Evolutionary conservation across 2,888 invertebrate species (phyloP).

Genomic region (Oligia fasciuncula): DNA sequence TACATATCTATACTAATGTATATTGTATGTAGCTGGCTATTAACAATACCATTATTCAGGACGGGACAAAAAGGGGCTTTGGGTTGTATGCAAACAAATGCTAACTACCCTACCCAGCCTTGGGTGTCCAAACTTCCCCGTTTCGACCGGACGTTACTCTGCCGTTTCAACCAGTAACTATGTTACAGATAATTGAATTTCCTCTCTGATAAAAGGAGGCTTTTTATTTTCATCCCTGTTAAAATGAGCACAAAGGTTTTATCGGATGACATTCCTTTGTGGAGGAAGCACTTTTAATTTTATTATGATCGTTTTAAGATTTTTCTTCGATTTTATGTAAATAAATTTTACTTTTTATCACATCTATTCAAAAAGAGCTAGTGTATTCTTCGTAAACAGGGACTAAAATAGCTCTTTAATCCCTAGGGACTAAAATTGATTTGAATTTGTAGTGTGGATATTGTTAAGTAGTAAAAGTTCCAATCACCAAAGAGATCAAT

Average conservation of each 20-base stretch:
- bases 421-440: too few relatives aligned
- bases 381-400: too few relatives aligned
- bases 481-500: too few relatives aligned
- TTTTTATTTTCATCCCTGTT: constrained; percentile 49
- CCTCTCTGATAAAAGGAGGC: constrained; percentile 57
- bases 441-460: too few relatives aligned
- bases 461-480: too few relatives aligned
- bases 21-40: constrained; percentile 36
- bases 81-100: constrained; percentile 79
- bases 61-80: constrained; percentile 60
- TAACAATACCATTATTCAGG: constrained; percentile 61
- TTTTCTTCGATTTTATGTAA: constrained; percentile 12
- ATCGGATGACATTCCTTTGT: constrained; percentile 49
- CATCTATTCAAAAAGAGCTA: too few relatives aligned
- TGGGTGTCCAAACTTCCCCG: constrained; percentile 63
- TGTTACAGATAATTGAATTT: constrained; percentile 76
- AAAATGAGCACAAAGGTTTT: constrained; percentile 46
- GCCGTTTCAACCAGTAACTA: constrained; percentile 69
- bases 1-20: constrained; percentile 6
- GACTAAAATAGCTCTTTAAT: too few relatives aligned
- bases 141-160: constrained; percentile 68
- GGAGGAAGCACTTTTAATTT: constrained; percentile 24
- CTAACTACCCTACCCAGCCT: constrained; percentile 67
- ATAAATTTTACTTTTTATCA: not conserved
- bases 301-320: constrained; percentile 21